Base-by-base conservation (phyloP, 2,113 vertebrate genomes). In the Ploceus nigricollis region DNA sequence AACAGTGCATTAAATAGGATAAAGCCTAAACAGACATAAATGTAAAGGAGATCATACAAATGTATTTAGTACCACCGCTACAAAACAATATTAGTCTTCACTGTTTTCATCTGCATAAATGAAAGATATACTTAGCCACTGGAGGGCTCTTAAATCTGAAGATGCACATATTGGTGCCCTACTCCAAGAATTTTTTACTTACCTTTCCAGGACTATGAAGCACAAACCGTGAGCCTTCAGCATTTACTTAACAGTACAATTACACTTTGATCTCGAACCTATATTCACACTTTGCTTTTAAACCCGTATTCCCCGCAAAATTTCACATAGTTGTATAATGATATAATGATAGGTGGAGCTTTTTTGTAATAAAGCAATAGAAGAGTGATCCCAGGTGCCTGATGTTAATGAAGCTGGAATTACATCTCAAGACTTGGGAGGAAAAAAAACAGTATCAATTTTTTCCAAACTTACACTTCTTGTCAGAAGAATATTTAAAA, bases 111-210 rank as follows among this genome's bases (percentile, higher is more conserved):
- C 35, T 84, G 39, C 8, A 1, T 33, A 93, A 82, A 25, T 58
- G 37, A 81, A 72, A 92, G 35, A 65, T 44, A 71, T 2, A 78
- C 42, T 75, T 78, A 79, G 69, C 69, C 56, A 89, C 69, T 79
- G 77, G 81, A 89, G 56, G 81, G 65, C 78, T 89, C 77, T 84
- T 84, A 94, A 81, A 96, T 51, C 51, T 84, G 44, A 70, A 78
- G 51, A 58, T 47, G 20, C 15, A 84, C 16, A 21, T 53, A 39
- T 12, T 37, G 11, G 47, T 44, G 30, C 21, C 50, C 15, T 86
- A 44, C 48, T 94, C 10, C 30, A 84, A 87, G 42, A 66, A 63
- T 15, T 70, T 96, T 82, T 89, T 42, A 77, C 47, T 73, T 84
- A 58, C 30, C 3, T 56, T 84, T 66, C 82, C 56, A 89, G 56